phyloP scores from a whole-genome alignment of 1,140 invertebrate genomes.

The Anastrepha obliqua region DNA sequence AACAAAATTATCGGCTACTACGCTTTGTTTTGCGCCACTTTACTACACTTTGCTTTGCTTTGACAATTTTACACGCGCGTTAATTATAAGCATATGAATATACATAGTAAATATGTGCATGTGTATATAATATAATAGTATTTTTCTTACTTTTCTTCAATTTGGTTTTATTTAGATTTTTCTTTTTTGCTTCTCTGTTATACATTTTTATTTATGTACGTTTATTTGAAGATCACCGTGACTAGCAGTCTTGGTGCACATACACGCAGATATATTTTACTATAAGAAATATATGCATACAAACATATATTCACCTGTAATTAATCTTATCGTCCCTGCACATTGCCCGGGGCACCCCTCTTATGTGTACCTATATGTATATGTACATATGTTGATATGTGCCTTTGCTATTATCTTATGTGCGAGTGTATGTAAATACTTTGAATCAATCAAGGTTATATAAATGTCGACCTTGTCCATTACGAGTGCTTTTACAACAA shows the following conservation, averaged over 20 bases:
- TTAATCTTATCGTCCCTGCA: constrained; percentile 8
- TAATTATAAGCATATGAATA: too few relatives aligned
- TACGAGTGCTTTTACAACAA: constrained; percentile 12
- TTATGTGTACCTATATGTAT: background rate
- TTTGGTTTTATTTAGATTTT: background rate
- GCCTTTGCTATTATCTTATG: background rate
- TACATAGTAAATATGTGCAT: too few relatives aligned
- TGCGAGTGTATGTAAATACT: background rate
- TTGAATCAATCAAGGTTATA: constrained; percentile 47
- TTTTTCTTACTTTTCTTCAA: background rate
- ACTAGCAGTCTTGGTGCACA: background rate
- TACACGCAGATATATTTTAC: background rate
- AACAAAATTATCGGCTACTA: background rate
- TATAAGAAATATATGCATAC: background rate
- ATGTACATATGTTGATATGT: background rate
- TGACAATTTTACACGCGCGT: background rate
- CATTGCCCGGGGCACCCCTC: background rate
- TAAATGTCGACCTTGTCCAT: constrained; percentile 46
- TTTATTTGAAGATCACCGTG: background rate
- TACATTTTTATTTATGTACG: background rate
- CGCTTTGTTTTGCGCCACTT: background rate
- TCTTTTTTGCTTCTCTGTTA: too few relatives aligned
- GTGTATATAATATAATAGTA: too few relatives aligned
- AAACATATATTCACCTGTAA: background rate
- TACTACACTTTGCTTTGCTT: background rate